Conservation (phyloP, 2,888 invertebrate genomes). For the Actias luna region DNA sequence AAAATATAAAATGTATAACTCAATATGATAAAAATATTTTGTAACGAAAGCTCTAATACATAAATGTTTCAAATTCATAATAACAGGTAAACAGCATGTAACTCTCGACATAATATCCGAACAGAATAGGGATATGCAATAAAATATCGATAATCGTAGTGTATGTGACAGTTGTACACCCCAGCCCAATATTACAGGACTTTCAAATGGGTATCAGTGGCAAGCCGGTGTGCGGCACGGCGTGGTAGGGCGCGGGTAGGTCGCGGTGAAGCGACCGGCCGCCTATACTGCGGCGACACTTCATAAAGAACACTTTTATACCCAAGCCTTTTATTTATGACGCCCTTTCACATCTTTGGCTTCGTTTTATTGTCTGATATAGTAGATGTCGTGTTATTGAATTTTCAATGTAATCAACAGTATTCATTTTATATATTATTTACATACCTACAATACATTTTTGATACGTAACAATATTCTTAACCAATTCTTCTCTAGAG, state of each 20-base stretch:
- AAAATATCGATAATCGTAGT: constrained; percentile 53
- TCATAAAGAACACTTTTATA: constrained; percentile 80
- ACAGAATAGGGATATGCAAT: constrained; percentile 22
- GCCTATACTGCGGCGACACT: constrained; percentile 68
- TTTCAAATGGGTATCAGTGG: constrained; percentile 77
- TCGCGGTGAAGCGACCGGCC: constrained; percentile 39
- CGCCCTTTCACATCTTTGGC: constrained; percentile 69
- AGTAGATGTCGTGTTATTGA: constrained; percentile 53
- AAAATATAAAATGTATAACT: too few relatives aligned
- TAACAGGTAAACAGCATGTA: not conserved
- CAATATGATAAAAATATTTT: not conserved
- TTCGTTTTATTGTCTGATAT: constrained; percentile 66
- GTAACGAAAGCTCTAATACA: not conserved
- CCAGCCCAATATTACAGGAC: constrained; percentile 72
- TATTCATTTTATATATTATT: constrained; percentile 11
- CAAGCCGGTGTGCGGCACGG: constrained; percentile 43
- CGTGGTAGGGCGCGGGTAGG: constrained; percentile 28
- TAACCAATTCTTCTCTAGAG: too few relatives aligned
- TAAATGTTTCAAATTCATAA: not conserved
- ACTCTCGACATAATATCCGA: not conserved
- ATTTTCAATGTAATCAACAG: constrained; percentile 49
- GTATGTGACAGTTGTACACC: constrained; percentile 41
- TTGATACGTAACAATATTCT: too few relatives aligned
- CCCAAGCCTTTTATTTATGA: constrained; percentile 78
- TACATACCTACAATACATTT: not conserved